Evolutionary conservation across 53 echinoderm and acorn worm species (phyloP), one percentile per base, ranked within the genome.

Genomic region (Pentamera pediparva): DNA sequence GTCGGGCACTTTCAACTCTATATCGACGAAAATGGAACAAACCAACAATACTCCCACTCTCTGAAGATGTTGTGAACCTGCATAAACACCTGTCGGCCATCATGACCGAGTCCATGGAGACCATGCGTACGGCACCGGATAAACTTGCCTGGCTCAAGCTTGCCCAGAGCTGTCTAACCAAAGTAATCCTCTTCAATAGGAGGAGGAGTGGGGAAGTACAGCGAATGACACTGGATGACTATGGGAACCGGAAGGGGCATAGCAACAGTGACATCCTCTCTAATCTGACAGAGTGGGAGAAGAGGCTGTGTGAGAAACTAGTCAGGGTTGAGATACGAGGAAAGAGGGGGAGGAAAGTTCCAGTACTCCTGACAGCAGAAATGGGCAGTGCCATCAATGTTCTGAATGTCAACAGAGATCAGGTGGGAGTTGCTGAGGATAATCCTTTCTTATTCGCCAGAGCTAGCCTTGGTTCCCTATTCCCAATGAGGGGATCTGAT

Each of bases 401-500:
- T 47, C 37, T 87, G 26, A 57, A 40, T 6, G 53, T 35, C 26
- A 65, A 56, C n/a, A 39, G 81, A 59, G 38, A 36, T 45, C 15
- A 62, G 26, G 82, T 48, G 38, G 82, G 82, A 12, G 47, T 87
- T 17, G 37, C 38, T 65, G 39, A 75, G 18, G 55, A 47, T 57
- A 89, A 85, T 72, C 38, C 22, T 18, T 89, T 54, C 58, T 34
- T 89, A 31, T 89, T 89, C 61, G 69, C 62, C 34, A 32, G 31
- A 30, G 22, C 63, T 4, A 15, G 62, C 18, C n/a, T 35, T 35
- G 75, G 62, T n/a, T 62, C 73, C 35, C 17, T 29, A 34, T 33
- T 47, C 65, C 81, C n/a, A n/a, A n/a, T n/a, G n/a, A n/a, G 85
- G 69, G 89, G 81, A 27, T 54, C 65, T 60, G 89, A 89, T 81